Evolutionary conservation across 2,888 invertebrate genomes (phyloP), one percentile per base, ranked within the genome.

Genomic region (Agrenia bidenticulata): DNA sequence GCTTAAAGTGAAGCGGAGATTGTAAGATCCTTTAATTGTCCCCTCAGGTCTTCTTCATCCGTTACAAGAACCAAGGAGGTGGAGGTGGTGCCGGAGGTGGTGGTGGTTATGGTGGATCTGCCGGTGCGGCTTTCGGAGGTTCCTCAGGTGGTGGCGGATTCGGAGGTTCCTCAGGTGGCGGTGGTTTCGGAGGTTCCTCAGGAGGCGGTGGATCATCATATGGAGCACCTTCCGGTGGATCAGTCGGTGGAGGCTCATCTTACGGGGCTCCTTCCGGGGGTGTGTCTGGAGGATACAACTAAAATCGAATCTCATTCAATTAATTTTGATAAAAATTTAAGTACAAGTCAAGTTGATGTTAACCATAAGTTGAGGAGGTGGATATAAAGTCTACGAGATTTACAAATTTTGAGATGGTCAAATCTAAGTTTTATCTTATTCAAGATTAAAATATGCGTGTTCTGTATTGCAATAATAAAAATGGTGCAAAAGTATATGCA

Each of bases 41-140:
- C 45, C 15, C 15, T 17, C 15, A 57, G 57, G 66, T 69, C 1
- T 69, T 54, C 64, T 69, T 69, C 42, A 69, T 69, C 17, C 64
- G 69, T 17, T 69, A 69, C 57, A 64, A 64, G 50, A 58, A 55
- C n/a, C 61, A 57, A 15, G 63, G 61, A 39, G 53, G 19, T 26
- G 64, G 61, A 37, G 55, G 39, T n/a, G 62, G 41, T 15, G 51
- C 13, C 23, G 62, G 54, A 21, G 66, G 66, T 39, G 64, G 61
- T 39, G 62, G 56, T 11, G 32, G 32, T 32, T n/a, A n/a, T n/a
- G n/a, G n/a, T 1, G 66, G 62, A 49, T n/a, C 13, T 23, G 27
- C 17, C 15, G 57, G 61, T 55, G n/a, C 42, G 17, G 54, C 11
- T 49, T 49, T n/a, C 50, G 50, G 50, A 17, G 50, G 50, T 13